Base-by-base conservation (phyloP, 1,140 invertebrate species). In the Battus philenor region DNA sequence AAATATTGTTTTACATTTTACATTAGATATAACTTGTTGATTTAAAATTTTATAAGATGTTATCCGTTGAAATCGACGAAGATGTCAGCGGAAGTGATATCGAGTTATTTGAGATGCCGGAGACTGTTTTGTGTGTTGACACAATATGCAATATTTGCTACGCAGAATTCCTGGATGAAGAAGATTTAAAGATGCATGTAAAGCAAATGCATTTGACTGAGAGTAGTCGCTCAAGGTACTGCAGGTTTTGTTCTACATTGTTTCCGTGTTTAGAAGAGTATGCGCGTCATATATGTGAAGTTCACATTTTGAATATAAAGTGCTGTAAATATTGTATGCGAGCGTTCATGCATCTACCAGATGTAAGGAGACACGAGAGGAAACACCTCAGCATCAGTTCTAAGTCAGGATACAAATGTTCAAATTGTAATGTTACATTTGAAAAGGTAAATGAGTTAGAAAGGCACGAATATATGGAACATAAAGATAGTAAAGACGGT, bases 81-180 rank as follows among this genome's bases (percentile, higher is more conserved):
- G 18, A 15, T 7, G 13, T 1, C 1, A 17, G 36, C 11, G 15
- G 8, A 18, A 39, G 20, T 16, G 26, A 41, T 17, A 1, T 41
- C 2, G 26, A 15, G 8, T 8, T 1, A 12, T 29, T 41, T 2
- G 8, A 26, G 17, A 31, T 36, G 16, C 39, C 27, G 7, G 32
- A 54, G 8, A 44, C 34, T 0, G 9, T 32, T 2, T 9, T 43
- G 2, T 65, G 70, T 1, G 33, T 27, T 1, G 79, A 83, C 4
- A 70, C 61, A 9, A 66, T 60, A 4, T 83, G 79, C 7, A 33
- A 9, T 4, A 49, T 69, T 22, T 83, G 79, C 44, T 52, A 45
- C 11, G 79, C 77, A 0, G 79, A 83, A 51, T 83, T 83, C 29
- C 48, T 83, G 0, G 75, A 83, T 11, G 43, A 55, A 1, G 66